Conservation (phyloP, 2,113 vertebrate species). For the Aleadryas rufinucha region DNA sequence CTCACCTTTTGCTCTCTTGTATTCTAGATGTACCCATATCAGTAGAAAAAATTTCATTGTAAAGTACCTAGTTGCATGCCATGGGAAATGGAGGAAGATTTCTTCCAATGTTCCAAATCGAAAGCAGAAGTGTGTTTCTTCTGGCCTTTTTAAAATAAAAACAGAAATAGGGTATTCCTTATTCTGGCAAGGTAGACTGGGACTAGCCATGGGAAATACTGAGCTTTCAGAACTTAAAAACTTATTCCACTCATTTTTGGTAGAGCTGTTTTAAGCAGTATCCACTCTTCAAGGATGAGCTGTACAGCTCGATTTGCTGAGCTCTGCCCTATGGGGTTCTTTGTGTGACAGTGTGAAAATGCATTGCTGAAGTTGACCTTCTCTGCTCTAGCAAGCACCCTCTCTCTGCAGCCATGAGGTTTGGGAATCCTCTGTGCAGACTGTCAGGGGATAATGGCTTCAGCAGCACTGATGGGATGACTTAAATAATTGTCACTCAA, state of each 20-base stretch:
- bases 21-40: background rate
- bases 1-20: background rate
- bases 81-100: background rate
- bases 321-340: background rate
- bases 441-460: background rate
- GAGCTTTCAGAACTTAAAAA: background rate
- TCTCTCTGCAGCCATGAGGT: background rate
- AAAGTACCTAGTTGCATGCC: background rate
- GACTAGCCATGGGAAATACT: background rate
- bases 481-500: background rate
- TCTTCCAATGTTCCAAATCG: background rate
- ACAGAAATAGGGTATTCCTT: background rate
- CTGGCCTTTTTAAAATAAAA: background rate
- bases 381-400: background rate
- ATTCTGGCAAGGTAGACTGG: background rate
- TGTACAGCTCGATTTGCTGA: background rate
- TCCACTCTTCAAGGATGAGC: background rate
- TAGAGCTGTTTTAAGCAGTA: background rate
- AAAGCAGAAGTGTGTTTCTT: background rate
- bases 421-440: background rate
- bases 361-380: background rate
- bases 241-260: background rate
- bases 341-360: background rate
- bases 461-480: background rate
- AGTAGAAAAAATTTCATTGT: background rate